Conservation (phyloP, 2,888 invertebrate species). For the Chironomus riparius region DNA sequence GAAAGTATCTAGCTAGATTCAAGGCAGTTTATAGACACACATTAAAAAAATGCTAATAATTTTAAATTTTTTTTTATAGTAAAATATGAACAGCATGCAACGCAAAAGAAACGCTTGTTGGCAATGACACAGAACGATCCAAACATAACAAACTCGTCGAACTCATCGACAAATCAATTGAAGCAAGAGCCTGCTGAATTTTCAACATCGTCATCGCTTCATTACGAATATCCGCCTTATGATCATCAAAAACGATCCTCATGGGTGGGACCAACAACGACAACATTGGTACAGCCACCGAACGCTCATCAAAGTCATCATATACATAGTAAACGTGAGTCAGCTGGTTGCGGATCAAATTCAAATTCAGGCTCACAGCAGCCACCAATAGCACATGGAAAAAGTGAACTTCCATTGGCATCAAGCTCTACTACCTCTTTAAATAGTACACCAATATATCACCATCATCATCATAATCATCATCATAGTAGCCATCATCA, state of each 20-base stretch:
- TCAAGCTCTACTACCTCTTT: slow-evolving; percentile 35
- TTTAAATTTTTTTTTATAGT: slow-evolving; percentile 30
- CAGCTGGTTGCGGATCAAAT: slow-evolving; percentile 31
- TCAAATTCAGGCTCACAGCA: slow-evolving; percentile 29
- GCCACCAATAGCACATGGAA: slow-evolving; percentile 43
- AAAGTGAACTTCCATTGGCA: slow-evolving; percentile 37
- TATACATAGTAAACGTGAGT: slow-evolving; percentile 29
- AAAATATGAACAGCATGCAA: slow-evolving; percentile 44
- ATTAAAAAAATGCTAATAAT: neutral
- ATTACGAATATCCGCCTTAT: slow-evolving; percentile 38
- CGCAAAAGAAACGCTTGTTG: slow-evolving; percentile 76
- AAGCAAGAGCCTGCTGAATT: slow-evolving; percentile 43
- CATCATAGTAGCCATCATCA: slow-evolving; percentile 34
- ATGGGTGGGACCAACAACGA: slow-evolving; percentile 35
- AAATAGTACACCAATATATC: slow-evolving; percentile 39
- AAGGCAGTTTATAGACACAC: neutral
- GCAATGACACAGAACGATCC: slow-evolving; percentile 78
- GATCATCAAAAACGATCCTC: slow-evolving; percentile 40
- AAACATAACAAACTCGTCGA: slow-evolving; percentile 44
- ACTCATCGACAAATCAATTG: slow-evolving; percentile 33
- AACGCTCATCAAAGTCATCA: slow-evolving; percentile 41
- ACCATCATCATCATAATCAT: slow-evolving; percentile 48
- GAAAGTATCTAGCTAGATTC: neutral
- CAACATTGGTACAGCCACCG: slow-evolving; percentile 35
- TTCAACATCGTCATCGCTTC: neutral